Evolutionary conservation across 37 sponge, comb jelly and placozoan species (phyloP), one percentile per base, ranked within the genome.

Genomic region (Petrosia ficiformis): DNA sequence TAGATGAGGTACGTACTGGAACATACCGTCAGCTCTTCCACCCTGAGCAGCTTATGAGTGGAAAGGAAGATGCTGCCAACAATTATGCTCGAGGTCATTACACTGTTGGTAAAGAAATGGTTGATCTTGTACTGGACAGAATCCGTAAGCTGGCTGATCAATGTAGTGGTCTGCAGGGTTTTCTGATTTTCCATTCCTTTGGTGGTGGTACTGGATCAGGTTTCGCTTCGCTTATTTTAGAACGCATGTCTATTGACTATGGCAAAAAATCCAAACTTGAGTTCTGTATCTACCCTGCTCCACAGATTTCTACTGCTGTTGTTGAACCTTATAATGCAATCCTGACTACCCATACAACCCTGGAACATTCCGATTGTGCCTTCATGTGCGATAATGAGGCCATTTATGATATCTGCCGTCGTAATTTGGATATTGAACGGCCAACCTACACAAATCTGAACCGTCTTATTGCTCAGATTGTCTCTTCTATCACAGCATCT

Each of bases 331-430:
- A 96, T 83, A 96, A 96, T 83, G 73, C 91, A 11, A 80, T 82
- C 78, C 86, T 82, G 78, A 89, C 65, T 78, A 89, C 86, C 82
- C 97, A 69, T 89, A 90, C 84, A 77, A 90, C 74, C 59, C 90
- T 58, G 63, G 92, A 80, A 86, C 92, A 76, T 86, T 89, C 91
- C n/a, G 97, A 96, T 72, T 96, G 97, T 82, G 88, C 97, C 69
- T 96, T 96, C 81, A 96, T 96, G 97, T 90, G 93, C 4, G 97
- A 96, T 80, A 96, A 96, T 67, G 97, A 96, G 77, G 93, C 97
- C 39, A 93, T 87, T 68, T 96, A 89, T 70, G 93, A 96, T 59
- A 93, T 96, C 71, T 96, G 97, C 52, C 80, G 84, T 11, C 73
- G 85, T 28, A 96, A 93, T 73, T 72, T 96, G 42, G 91, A 87